Base-by-base conservation (phyloP, 2,113 vertebrate genomes). In the Notarius quadriscutis region DNA sequence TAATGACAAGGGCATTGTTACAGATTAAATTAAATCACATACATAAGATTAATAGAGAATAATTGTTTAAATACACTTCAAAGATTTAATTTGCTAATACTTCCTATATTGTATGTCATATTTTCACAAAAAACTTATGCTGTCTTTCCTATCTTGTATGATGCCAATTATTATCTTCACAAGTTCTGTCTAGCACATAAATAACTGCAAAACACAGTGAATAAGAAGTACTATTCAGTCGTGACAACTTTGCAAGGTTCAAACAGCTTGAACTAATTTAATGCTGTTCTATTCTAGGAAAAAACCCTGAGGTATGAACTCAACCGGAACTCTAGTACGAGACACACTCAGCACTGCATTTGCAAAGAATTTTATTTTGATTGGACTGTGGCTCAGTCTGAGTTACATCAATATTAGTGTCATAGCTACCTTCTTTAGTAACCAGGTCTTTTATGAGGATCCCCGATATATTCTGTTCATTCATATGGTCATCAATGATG, bases 381-480 rank as follows among this genome's bases (percentile, higher is more conserved):
- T 94, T 83, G 81, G 92, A 55, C 88, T 95, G 55, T 94, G 94
- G 93, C n/a, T 95, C 77, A 18, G 89, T 30, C 91, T 96, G 87
- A 95, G 89, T 74, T 95, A 92, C 90, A 94, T 95, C 88, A 94
- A 94, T 10, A 51, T 83, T 30, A 92, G 79, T 2, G 81, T 95
- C 81, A 86, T 94, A 2, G 85, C 81, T 22, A 96, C 92, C 0
- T 96, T 94, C 87, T 92, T 94, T 50, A 94, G 86, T 87, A 92
- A 94, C 86, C 93, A 92, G 91, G 65, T 53, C 0, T 95, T 96
- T 77, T 93, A 94, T 10, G 92, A 94, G 48, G 93, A 95, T 88
- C 93, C 94, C 15, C 94, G 94, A 22, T 96, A 95, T 90, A 95
- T 96, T 89, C 94, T 95, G 48, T 96, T 95, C 92, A 94, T 95